These are phyloP conservation scores for Helogale parvula DNA, from an alignment of 2,113 vertebrate genomes.

Conservation along the genomic window DNA sequence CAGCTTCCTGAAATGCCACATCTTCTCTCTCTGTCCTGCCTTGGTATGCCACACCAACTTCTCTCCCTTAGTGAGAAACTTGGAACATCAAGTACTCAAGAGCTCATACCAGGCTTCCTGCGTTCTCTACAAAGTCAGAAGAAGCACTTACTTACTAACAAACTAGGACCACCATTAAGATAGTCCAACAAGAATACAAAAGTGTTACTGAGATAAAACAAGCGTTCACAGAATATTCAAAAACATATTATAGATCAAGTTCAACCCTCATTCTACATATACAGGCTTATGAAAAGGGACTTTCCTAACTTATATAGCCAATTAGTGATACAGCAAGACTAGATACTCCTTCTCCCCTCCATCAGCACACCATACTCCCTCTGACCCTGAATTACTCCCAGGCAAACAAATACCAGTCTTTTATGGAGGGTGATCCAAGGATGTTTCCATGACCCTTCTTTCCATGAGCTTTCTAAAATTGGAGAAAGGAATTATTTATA, in stretches of 20 bases:
- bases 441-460: slow-evolving; percentile 75
- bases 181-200: background rate
- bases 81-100: background rate
- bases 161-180: background rate
- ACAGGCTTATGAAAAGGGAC: background rate
- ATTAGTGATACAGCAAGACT: background rate
- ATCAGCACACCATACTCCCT: background rate
- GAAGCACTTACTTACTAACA: background rate
- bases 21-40: background rate
- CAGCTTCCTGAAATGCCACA: background rate
- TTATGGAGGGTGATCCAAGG: slow-evolving; percentile 50
- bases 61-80: background rate
- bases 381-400: slow-evolving; percentile 33
- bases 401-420: slow-evolving; percentile 47
- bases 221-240: background rate
- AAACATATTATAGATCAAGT: background rate
- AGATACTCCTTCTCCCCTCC: background rate
- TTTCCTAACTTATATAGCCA: background rate
- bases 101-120: background rate
- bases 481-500: slow-evolving; percentile 78
- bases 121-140: background rate
- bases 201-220: background rate
- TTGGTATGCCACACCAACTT: background rate
- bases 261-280: background rate
- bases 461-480: slow-evolving; percentile 76